These are phyloP conservation scores for Drosophila teissieri DNA, from an alignment of 1,140 invertebrate genomes.

Conservation along the genomic window DNA sequence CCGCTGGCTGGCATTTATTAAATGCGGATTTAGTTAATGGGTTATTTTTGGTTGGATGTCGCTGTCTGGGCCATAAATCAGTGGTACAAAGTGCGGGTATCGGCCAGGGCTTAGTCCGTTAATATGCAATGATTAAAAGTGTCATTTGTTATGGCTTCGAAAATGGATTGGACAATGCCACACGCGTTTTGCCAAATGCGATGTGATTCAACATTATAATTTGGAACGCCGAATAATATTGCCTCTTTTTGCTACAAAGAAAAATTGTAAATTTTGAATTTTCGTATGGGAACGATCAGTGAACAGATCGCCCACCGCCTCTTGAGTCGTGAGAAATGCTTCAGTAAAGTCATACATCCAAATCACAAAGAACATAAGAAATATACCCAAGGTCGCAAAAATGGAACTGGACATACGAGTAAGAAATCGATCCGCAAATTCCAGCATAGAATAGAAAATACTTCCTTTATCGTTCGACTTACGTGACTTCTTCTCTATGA, in stretches of 20 bases:
- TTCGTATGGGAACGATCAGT: background rate
- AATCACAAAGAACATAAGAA: background rate
- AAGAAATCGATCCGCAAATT: background rate
- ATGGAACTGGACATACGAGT: background rate
- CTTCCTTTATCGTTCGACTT: too few species aligned
- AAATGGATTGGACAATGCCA: slow-evolving; percentile 25
- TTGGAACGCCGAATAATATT: background rate
- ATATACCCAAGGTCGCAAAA: background rate
- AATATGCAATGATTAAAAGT: slow-evolving; percentile 82
- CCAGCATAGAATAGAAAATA: too few species aligned
- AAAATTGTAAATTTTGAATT: background rate
- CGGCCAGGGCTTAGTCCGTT: slow-evolving; percentile 60
- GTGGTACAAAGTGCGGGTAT: slow-evolving; percentile 54
- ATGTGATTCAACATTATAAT: slow-evolving; percentile 5
- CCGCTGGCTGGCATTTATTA: slow-evolving; percentile 73
- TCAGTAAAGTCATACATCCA: slow-evolving; percentile 11
- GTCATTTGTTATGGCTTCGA: slow-evolving; percentile 71
- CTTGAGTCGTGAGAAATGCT: too few species aligned
- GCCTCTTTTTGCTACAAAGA: too few species aligned
- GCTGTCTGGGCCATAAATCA: slow-evolving; percentile 69
- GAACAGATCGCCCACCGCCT: background rate
- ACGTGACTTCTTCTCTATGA: too few species aligned
- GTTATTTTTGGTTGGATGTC: slow-evolving; percentile 72
- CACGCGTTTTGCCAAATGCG: slow-evolving; percentile 6
- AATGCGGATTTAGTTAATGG: slow-evolving; percentile 82